Conservation (phyloP, 1,140 invertebrate species). For the Ctenoplectra terminalis region DNA sequence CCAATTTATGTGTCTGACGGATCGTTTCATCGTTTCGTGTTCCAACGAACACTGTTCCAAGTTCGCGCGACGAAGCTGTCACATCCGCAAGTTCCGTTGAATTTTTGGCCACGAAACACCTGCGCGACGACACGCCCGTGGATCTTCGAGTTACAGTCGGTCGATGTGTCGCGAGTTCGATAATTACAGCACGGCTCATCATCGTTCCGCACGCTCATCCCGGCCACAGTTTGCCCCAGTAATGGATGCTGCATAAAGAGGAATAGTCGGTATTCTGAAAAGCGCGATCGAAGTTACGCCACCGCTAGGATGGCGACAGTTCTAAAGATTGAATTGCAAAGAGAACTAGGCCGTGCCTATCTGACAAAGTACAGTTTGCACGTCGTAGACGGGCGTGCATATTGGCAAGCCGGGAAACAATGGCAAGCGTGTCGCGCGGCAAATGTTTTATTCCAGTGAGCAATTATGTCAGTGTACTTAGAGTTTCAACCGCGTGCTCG, state of each 20-base stretch:
- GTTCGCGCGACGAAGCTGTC: too few species aligned
- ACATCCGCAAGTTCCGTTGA: not conserved
- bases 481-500: constrained; percentile 31
- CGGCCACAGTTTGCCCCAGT: constrained; percentile 45
- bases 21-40: not conserved
- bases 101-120: constrained; percentile 28
- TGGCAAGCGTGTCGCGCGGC: constrained; percentile 49
- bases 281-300: constrained; percentile 51
- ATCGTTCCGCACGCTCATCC: too few species aligned
- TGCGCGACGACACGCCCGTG: not conserved
- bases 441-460: constrained; percentile 50
- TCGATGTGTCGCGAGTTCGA: constrained; percentile 26
- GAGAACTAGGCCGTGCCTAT: constrained; percentile 53
- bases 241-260: constrained; percentile 58
- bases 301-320: constrained; percentile 36
- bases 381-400: constrained; percentile 25
- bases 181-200: constrained; percentile 60
- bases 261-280: constrained; percentile 18
- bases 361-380: constrained; percentile 33
- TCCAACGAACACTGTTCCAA: too few species aligned
- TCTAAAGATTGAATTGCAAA: constrained; percentile 54
- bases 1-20: not conserved
- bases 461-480: constrained; percentile 46
- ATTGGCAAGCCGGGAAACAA: constrained; percentile 49
- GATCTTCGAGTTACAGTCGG: not conserved